Conservation (phyloP, 2,113 vertebrate species). For the Oryzias curvinotus region DNA sequence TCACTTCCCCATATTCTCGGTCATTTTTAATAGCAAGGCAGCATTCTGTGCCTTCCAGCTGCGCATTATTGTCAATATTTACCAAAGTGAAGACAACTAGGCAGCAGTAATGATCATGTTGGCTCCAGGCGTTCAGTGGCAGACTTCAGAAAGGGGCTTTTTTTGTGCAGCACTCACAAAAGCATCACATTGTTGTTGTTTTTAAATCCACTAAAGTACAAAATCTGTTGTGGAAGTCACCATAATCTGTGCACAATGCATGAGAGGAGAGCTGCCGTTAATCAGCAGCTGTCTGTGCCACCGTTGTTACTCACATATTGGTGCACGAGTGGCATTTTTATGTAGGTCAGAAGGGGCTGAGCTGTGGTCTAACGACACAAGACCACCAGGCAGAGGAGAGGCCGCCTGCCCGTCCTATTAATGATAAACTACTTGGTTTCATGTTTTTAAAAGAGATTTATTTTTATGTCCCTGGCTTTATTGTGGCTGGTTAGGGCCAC, state of each 20-base stretch:
- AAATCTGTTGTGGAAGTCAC: slow-evolving; percentile 8
- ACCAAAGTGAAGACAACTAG: neutral
- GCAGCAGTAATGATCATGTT: neutral
- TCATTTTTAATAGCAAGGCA: slow-evolving; percentile 9
- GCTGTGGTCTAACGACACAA: slow-evolving; percentile 32
- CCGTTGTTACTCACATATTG: slow-evolving; percentile 11
- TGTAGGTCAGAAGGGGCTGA: slow-evolving; percentile 58
- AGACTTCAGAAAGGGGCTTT: slow-evolving; percentile 11
- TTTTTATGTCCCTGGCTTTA: too few species aligned
- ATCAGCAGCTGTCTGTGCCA: slow-evolving; percentile 10
- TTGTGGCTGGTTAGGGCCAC: too few species aligned
- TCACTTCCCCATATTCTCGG: slow-evolving; percentile 13
- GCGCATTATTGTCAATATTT: slow-evolving; percentile 5
- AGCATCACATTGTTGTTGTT: too few species aligned
- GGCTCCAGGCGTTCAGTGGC: slow-evolving; percentile 3
- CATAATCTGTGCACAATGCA: neutral
- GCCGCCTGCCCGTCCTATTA: neutral
- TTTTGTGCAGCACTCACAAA: neutral
- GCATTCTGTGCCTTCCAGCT: slow-evolving; percentile 15
- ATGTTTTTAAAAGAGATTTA: too few species aligned
- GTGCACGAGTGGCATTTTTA: slow-evolving; percentile 29
- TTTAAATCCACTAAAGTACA: slow-evolving; percentile 18
- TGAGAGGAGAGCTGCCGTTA: slow-evolving; percentile 5
- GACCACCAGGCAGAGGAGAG: slow-evolving; percentile 20
- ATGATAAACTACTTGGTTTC: too few species aligned